Evolutionary conservation across 2,113 vertebrate species (phyloP).

Genomic region (Siniperca chuatsi): DNA sequence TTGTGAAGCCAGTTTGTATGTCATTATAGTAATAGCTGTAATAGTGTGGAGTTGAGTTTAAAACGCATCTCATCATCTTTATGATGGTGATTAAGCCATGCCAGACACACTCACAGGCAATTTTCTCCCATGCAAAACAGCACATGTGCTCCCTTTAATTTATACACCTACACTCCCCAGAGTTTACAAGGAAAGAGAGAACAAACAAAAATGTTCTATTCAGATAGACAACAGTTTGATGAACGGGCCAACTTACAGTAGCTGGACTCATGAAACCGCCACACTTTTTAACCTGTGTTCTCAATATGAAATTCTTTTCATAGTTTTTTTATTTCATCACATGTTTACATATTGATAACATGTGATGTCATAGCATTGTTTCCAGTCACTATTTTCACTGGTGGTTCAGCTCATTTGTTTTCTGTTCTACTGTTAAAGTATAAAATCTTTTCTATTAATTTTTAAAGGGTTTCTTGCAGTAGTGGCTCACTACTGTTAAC

Average conservation of each 20-base stretch:
- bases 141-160: slow-evolving; percentile 26
- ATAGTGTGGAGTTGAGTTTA: slow-evolving; percentile 7
- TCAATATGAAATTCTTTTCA: too few relatives aligned
- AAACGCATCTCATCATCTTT: slow-evolving; percentile 28
- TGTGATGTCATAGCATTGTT: too few relatives aligned
- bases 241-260: not conserved
- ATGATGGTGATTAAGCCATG: slow-evolving; percentile 44
- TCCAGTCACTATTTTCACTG: not conserved
- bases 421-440: not conserved
- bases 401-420: not conserved
- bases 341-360: not conserved
- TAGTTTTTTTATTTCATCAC: not conserved
- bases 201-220: slow-evolving; percentile 11
- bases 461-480: not conserved
- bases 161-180: slow-evolving; percentile 33
- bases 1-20: not conserved
- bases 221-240: not conserved
- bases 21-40: slow-evolving; percentile 39
- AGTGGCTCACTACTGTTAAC: not conserved
- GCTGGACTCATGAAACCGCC: not conserved
- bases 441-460: not conserved
- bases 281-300: not conserved
- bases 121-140: slow-evolving; percentile 48
- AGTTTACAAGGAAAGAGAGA: slow-evolving; percentile 21
- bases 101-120: slow-evolving; percentile 12